These are phyloP conservation scores for Pardosa pseudoannulata DNA, from an alignment of 2,888 invertebrate species.

Conservation along the genomic window DNA sequence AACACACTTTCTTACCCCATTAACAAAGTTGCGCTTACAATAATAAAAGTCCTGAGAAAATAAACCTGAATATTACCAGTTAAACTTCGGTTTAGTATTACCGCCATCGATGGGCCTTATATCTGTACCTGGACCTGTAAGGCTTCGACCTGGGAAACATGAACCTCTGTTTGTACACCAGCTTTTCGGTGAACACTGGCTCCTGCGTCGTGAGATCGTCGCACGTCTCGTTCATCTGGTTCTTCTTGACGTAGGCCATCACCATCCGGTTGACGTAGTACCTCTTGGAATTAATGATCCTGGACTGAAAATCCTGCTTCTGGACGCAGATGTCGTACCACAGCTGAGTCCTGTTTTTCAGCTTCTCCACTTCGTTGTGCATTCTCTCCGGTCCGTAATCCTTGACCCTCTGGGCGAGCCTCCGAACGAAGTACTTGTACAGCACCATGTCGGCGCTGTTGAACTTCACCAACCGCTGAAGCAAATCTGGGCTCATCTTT, in stretches of 20 bases:
- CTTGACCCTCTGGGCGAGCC: slow-evolving; percentile 64
- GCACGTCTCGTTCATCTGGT: slow-evolving; percentile 64
- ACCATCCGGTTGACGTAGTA: slow-evolving; percentile 59
- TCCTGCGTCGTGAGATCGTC: slow-evolving; percentile 68
- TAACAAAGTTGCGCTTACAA: too few species aligned
- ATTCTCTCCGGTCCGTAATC: slow-evolving; percentile 72
- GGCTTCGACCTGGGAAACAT: slow-evolving; percentile 64
- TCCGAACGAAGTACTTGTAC: slow-evolving; percentile 71
- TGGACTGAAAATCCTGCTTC: slow-evolving; percentile 59
- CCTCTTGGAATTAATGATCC: slow-evolving; percentile 48
- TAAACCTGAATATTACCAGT: too few species aligned
- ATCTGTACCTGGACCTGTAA: slow-evolving; percentile 27
- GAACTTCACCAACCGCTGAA: slow-evolving; percentile 58
- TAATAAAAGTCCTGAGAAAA: too few species aligned
- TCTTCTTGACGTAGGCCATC: slow-evolving; percentile 65
- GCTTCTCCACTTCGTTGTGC: slow-evolving; percentile 62
- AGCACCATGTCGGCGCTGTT: slow-evolving; percentile 73
- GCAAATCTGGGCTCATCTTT: slow-evolving; percentile 58
- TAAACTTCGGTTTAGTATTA: neutral
- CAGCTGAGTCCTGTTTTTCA: slow-evolving; percentile 57
- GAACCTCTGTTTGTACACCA: slow-evolving; percentile 47
- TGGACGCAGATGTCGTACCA: slow-evolving; percentile 73
- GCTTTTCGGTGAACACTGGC: slow-evolving; percentile 66
- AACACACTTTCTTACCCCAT: too few species aligned
- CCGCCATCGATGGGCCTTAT: slow-evolving; percentile 38